These are phyloP conservation scores for Sminthopsis crassicaudata DNA, from an alignment of 2,113 vertebrate genomes.

Conservation along the genomic window DNA sequence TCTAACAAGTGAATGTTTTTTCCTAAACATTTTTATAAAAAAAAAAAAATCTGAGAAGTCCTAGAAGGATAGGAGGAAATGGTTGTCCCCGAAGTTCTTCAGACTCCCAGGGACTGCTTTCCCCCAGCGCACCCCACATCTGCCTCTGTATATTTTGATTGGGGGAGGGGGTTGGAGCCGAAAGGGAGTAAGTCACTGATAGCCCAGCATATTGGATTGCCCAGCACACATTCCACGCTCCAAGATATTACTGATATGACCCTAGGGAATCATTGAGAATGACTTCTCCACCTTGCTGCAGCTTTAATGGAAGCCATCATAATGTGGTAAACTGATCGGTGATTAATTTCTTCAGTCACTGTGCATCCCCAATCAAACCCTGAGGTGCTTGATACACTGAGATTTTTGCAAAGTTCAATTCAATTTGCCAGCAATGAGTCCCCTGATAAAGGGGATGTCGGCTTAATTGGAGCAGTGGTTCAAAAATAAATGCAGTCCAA, in stretches of 20 bases:
- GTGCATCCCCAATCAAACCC: constrained; percentile 47
- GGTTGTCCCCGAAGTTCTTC: background rate
- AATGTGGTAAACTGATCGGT: constrained; percentile 54
- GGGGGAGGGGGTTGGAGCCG: background rate
- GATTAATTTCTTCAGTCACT: constrained; percentile 59
- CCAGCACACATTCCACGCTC: constrained; percentile 20
- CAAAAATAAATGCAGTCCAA: constrained; percentile 70
- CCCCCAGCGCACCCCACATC: background rate
- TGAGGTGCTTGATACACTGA: constrained; percentile 25
- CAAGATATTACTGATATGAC: constrained; percentile 50
- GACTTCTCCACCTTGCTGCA: constrained; percentile 52
- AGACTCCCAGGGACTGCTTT: background rate
- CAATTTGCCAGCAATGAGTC: constrained; percentile 79
- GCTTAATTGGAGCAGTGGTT: constrained; percentile 75
- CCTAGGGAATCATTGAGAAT: constrained; percentile 52
- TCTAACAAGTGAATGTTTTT: background rate
- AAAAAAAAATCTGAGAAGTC: background rate
- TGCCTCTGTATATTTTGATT: background rate
- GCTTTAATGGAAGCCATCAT: constrained; percentile 56
- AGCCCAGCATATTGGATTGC: background rate
- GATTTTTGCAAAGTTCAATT: constrained; percentile 67
- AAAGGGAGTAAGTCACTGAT: background rate
- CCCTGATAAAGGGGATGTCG: constrained; percentile 80
- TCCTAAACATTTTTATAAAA: no score
- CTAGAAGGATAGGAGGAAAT: background rate